Evolutionary conservation across 92 coral and sea anemone genomes (phyloP), one percentile per base, ranked within the genome.

Genomic region (Metridium senile): DNA sequence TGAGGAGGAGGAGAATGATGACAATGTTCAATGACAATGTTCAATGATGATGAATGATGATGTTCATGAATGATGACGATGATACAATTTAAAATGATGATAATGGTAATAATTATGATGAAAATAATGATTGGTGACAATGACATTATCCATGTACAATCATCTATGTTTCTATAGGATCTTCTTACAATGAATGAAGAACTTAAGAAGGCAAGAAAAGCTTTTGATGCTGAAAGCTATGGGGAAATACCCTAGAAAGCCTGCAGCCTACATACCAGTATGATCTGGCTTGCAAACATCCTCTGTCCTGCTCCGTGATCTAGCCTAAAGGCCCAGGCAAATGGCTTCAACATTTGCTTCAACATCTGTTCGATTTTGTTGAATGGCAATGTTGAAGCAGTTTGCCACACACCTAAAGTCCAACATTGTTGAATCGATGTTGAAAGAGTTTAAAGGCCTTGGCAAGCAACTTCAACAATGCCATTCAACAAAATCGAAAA

Each of bases 151-250:
- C 8, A 39, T 39, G 13, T 39, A 4, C 6, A 39, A 4, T 39
- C 49, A 13, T 39, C 13, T 4, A 39, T 39, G 13, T 39, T 32
- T 58, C 54, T 69, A 23, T 26, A 95, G 99, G 99, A 95, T 73
- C 87, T 95, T 26, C 79, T 95, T 68, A 95, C 99, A 22, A 95
- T 95, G 99, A 95, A 95, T 81, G 99, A 95, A 62, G 99, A 95
- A 77, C 84, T 95, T 8, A 95, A 95, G 85, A 95, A 95, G 68
- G 99, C 99, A 20, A 87, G 99, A 46, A 94, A 95, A 65, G 99
- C 99, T 0, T 95, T 95, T 87, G 99, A 95, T 85, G 99, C 99
- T 54, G 99, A 95, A 79, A 95, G 99, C 62, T 95, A 95, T 78
- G 99, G 99, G 19, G 99, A 95, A 70, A 84, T 95, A 66, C 86